Evolutionary conservation across 35 echinoderm and acorn worm species (phyloP).

Genomic region (Strongylocentrotus purpuratus): DNA sequence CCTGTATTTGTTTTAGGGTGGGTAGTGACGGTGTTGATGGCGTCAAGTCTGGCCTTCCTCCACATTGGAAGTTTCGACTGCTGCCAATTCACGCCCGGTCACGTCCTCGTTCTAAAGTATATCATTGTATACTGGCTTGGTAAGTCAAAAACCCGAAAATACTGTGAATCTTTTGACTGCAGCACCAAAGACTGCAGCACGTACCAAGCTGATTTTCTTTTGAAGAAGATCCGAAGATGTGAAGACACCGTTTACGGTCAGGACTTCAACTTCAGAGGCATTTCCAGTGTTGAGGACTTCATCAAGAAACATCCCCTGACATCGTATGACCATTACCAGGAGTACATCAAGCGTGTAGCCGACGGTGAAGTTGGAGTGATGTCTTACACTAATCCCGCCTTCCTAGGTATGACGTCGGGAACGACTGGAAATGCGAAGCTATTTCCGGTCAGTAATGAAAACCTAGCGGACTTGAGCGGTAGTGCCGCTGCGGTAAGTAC

Average conservation of each 20-base stretch:
- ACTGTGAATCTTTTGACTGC: not conserved
- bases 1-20: not conserved
- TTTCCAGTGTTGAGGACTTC: constrained; percentile 17
- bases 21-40: not conserved
- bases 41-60: not conserved
- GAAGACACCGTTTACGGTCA: constrained; percentile 26
- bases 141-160: not conserved
- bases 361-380: constrained; percentile 44
- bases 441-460: constrained; percentile 16
- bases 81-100: not conserved
- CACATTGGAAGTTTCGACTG: not conserved
- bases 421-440: constrained; percentile 42
- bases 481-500: constrained; percentile 10
- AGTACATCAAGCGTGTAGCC: constrained; percentile 31
- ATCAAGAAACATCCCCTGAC: constrained; percentile 24
- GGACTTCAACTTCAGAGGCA: constrained; percentile 4
- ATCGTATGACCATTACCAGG: constrained; percentile 29
- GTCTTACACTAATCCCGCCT: not conserved
- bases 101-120: not conserved
- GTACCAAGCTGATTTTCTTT: not conserved
- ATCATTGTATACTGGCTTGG: not conserved
- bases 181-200: not conserved
- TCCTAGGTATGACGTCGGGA: constrained; percentile 34
- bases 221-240: constrained; percentile 10
- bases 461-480: not conserved